Evolutionary conservation across 2,113 vertebrate species (phyloP), one percentile per base, ranked within the genome.

Genomic region (Rhinopomastus cyanomelas): DNA sequence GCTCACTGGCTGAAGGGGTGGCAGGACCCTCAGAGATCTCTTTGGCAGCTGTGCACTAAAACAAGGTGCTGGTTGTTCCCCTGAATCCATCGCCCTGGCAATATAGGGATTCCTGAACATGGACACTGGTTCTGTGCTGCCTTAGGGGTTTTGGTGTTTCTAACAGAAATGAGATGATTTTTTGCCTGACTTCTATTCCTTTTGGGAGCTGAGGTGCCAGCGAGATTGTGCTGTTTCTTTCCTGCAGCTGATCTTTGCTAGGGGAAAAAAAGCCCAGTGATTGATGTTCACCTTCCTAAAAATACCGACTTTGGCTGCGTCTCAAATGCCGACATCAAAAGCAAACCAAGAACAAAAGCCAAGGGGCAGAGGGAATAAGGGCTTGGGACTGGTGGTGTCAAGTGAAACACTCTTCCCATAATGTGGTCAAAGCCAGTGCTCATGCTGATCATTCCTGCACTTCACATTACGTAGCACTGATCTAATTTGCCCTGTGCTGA

Each of bases 251-350:
- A 78, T 20, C 21, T 85, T 44, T 42, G 39, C 39, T 42, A 42
- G 39, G 39, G 39, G 39, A 42, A 42, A 42, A 42, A 42, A 42
- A 42, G 32, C 56, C 48, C n/a, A 26, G 14, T 55, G 8, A 34
- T 78, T 36, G 36, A 10, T 57, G 26, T 15, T 79, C 26, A 67
- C n/a, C 16, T 69, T 68, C 71, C 69, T 84, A 90, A 94, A 94
- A 94, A 82, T 72, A 64, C 27, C 22, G 3, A 3, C 8, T 69
- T 64, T 20, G 25, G 39, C 18, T 44, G 56, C 16, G 13, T 65
- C 44, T 80, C 75, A 49, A 77, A 86, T 72, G 83, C 51, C 32
- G n/a, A 3, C 19, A 34, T 85, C 52, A 57, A 65, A 92, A 88
- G 42, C 36, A 89, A 85, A 71, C 3, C 4, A 56, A 52, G 66